Conservation (phyloP, 2,113 vertebrate genomes). For the Amia ocellicauda region DNA sequence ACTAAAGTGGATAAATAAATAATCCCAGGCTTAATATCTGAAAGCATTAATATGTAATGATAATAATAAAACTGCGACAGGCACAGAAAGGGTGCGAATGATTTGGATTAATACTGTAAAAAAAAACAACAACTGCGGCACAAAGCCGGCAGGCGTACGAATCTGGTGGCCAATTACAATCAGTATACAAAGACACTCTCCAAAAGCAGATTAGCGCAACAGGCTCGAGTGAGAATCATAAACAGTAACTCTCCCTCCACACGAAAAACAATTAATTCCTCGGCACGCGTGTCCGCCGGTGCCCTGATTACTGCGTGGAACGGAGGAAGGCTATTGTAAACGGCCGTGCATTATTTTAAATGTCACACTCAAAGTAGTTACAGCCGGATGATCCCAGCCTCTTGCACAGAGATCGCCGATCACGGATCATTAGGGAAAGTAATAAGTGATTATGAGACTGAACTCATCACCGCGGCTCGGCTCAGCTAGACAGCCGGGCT, state of each 20-base stretch:
- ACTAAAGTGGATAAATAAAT: too few species aligned
- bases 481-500: slow-evolving; percentile 2
- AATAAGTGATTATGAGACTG: slow-evolving; percentile 35
- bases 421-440: slow-evolving; percentile 36
- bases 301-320: slow-evolving; percentile 28
- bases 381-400: slow-evolving; percentile 4
- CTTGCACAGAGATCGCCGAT: slow-evolving; percentile 16
- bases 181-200: too few species aligned
- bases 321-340: slow-evolving; percentile 33
- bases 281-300: slow-evolving; percentile 10
- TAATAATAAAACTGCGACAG: too few species aligned
- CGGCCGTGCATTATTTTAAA: slow-evolving; percentile 37
- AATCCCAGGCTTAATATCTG: too few species aligned
- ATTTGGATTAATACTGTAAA: too few species aligned
- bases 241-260: slow-evolving; percentile 16
- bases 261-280: slow-evolving; percentile 39
- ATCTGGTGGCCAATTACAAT: too few species aligned
- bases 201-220: slow-evolving; percentile 31
- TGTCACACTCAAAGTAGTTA: slow-evolving; percentile 31
- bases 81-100: too few species aligned
- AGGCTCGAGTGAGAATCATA: slow-evolving; percentile 25
- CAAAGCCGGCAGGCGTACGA: too few species aligned
- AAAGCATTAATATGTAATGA: too few species aligned
- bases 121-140: too few species aligned
- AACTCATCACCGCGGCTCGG: slow-evolving; percentile 24